Evolutionary conservation across 2,888 invertebrate species (phyloP).

Genomic region (Trachelus stipa): DNA sequence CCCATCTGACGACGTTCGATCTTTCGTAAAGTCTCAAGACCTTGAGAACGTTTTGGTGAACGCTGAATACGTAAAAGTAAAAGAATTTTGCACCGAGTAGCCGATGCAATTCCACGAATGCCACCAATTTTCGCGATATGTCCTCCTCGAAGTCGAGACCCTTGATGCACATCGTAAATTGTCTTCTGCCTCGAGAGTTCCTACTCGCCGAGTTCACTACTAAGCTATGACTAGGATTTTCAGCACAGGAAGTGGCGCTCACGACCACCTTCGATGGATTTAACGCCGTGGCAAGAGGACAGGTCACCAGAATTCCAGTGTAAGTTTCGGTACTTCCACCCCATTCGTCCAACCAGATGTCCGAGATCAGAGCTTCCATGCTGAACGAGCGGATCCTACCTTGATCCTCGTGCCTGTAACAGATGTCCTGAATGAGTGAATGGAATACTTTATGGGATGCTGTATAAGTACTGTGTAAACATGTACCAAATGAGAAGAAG

Average conservation of each 20-base stretch:
- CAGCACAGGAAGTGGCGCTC: slow-evolving; percentile 48
- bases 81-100: slow-evolving; percentile 77
- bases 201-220: slow-evolving; percentile 25
- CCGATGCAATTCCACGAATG: slow-evolving; percentile 79
- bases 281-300: slow-evolving; percentile 68
- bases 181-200: slow-evolving; percentile 51
- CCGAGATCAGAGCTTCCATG: slow-evolving; percentile 71
- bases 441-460: not conserved
- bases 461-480: not conserved
- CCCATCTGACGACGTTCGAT: slow-evolving; percentile 58
- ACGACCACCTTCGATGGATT: slow-evolving; percentile 48
- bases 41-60: slow-evolving; percentile 70
- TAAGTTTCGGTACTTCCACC: slow-evolving; percentile 68
- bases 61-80: slow-evolving; percentile 74
- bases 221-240: slow-evolving; percentile 63
- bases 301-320: slow-evolving; percentile 74
- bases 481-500: not conserved
- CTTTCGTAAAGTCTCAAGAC: slow-evolving; percentile 72
- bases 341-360: slow-evolving; percentile 77
- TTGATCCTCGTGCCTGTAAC: slow-evolving; percentile 60
- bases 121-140: slow-evolving; percentile 73
- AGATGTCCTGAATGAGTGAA: not conserved
- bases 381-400: slow-evolving; percentile 68
- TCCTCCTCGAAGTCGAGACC: slow-evolving; percentile 76
- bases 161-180: slow-evolving; percentile 79